Base-by-base conservation (phyloP, 2,888 invertebrate species). In the Dicyrtomina minuta region DNA sequence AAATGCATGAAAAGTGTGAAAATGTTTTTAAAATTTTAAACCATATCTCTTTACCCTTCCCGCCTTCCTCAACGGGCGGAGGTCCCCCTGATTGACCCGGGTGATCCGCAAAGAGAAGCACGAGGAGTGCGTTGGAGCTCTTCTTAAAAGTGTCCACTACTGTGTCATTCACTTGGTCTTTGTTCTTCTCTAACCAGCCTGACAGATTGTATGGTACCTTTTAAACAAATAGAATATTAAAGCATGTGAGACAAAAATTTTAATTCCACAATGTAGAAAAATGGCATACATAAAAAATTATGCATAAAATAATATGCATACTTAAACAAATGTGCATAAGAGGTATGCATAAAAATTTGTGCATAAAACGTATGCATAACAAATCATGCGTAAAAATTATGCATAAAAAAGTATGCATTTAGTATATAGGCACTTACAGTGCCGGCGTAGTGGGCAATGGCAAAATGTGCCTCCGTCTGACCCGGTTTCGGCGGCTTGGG, bases 121-220 rank as follows among this genome's bases (percentile, higher is more conserved):
- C 78, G 82, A 95, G 82, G 82, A 97, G 86, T 80, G 90, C 89
- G 88, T 96, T 96, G 80, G 83, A 79, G 61, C 93, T 90, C 86
- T 93, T 95, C 88, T 96, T 96, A 89, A 91, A 94, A 84, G 96
- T 91, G 82, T 95, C 94, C 80, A 98, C 97, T 77, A 99, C 96
- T 73, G 96, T 96, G 88, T 99, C 98, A 89, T 99, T 99, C 85
- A 99, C 87, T 81, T 99, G 99, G 87, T 99, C 99, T 91, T 99
- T 99, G 91, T 99, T 99, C 94, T 99, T 99, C 85, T 99, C 98
- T 84, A 99, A 89, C 99, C 99, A 99, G 81, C 96, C 96, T 81
- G 90, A 89, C 85, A 97, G 94, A 87, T 96, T 98, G 90, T 99
- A 99, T 79, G 96, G 90, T 85, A 97, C 94, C 92, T 93, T 79